Percentiles rank a stretch among this genome's conserved stretches.
Conservation (phyloP, 92 coral and sea anemone species). For the Epizoanthus stellaris region DNA sequence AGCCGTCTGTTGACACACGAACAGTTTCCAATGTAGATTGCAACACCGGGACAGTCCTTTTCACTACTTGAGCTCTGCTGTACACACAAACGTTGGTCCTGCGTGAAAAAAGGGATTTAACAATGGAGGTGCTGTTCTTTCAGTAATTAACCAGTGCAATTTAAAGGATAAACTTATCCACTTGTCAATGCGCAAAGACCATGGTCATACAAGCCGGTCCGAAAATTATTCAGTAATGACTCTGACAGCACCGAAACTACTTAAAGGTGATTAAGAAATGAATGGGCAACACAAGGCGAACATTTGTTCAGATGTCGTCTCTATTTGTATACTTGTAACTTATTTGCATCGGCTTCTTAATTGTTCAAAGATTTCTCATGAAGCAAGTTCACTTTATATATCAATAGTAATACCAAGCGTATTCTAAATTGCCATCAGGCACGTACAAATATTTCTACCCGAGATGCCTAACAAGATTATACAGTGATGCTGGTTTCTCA, state of each 20-base stretch:
- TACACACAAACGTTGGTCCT: conserved; percentile 34
- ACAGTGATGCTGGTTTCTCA: not conserved
- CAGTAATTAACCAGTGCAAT: too few relatives aligned
- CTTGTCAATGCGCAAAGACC: not conserved
- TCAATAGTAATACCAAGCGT: not conserved
- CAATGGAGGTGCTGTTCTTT: not conserved
- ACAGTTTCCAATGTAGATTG: conserved; percentile 19
- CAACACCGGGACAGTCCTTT: conserved; percentile 4
- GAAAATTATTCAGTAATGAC: not conserved
- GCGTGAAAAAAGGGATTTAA: not conserved
- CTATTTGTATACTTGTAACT: not conserved
- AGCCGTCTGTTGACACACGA: conserved; percentile 25
- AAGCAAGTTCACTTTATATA: not conserved
- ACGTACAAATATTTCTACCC: not conserved
- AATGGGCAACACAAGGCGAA: not conserved
- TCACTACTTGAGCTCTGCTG: conserved; percentile 6
- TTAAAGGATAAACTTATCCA: not conserved
- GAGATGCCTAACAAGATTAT: not conserved
- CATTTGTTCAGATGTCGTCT: not conserved
- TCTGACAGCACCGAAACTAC: not conserved
- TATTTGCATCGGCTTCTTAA: not conserved
- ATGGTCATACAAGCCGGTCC: not conserved
- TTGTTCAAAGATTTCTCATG: not conserved
- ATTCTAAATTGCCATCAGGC: not conserved
- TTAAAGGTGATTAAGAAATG: not conserved